Conservation (phyloP, 2,113 vertebrate genomes). For the Mesocricetus auratus region DNA sequence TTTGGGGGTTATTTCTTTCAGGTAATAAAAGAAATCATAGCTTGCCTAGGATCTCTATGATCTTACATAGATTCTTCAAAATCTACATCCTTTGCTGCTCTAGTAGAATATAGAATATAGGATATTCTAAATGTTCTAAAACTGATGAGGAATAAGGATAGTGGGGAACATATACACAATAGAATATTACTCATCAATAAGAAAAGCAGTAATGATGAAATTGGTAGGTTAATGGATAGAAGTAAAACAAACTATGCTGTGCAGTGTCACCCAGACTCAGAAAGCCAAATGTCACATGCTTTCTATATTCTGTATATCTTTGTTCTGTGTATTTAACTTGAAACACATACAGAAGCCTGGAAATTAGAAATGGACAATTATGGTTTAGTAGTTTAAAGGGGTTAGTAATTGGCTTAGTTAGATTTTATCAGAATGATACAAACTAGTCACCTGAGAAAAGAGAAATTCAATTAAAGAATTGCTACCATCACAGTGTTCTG, state of each 20-base stretch:
- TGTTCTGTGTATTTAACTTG: background rate
- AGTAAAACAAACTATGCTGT: background rate
- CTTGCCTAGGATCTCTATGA: background rate
- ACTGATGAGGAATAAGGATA: background rate
- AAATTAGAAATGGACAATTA: background rate
- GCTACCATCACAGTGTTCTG: accelerated
- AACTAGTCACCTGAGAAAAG: background rate
- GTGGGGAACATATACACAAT: background rate
- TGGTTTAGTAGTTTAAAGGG: background rate
- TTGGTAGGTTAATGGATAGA: background rate
- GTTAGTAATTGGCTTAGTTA: background rate
- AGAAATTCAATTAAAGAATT: background rate
- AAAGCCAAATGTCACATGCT: background rate
- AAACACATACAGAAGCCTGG: background rate
- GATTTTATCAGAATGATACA: background rate
- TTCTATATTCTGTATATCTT: background rate
- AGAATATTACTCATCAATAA: background rate
- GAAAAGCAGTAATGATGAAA: background rate
- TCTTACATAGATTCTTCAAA: background rate
- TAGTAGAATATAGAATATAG: background rate
- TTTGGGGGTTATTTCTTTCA: background rate
- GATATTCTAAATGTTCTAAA: background rate
- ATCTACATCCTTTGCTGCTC: background rate
- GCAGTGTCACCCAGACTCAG: background rate
- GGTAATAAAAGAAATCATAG: background rate